phyloP scores from a whole-genome alignment of 2,888 invertebrate genomes.

The Limnephilus lunatus region DNA sequence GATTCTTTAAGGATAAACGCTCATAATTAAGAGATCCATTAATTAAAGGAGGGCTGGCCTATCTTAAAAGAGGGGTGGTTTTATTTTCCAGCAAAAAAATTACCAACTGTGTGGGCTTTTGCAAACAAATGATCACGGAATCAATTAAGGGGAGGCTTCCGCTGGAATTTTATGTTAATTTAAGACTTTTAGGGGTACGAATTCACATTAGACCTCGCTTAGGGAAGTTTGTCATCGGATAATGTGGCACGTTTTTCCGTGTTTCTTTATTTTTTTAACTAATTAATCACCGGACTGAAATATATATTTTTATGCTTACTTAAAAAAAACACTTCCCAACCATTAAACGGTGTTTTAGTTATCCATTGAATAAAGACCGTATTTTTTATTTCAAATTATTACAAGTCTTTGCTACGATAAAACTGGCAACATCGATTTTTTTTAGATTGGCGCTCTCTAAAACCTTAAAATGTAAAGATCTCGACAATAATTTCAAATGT shows the following conservation, averaged over 20 bases:
- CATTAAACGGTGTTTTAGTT: no score
- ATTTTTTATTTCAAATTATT: no score
- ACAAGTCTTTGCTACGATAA: no score
- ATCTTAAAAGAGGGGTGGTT: neutral
- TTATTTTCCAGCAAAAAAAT: neutral
- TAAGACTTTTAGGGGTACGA: neutral
- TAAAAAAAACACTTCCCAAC: no score
- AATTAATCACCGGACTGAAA: neutral
- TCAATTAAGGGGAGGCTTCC: conserved; percentile 10
- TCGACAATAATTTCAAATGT: no score
- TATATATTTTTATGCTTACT: no score
- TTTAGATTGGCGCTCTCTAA: no score
- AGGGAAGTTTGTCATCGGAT: conserved; percentile 29
- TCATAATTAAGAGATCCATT: conserved; percentile 7
- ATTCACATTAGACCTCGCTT: conserved; percentile 7
- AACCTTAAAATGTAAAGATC: no score
- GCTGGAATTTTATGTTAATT: conserved; percentile 12
- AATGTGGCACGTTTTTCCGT: neutral
- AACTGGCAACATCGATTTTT: no score
- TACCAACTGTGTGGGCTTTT: neutral
- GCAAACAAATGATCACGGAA: neutral
- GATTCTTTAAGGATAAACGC: neutral
- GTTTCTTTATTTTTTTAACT: neutral
- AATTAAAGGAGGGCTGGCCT: neutral
- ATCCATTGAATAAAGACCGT: no score